A percentile compares a stretch with the other conserved stretches of the same genome.
Conservation (phyloP, 1,140 invertebrate species). For the Paracyclopina nana region DNA sequence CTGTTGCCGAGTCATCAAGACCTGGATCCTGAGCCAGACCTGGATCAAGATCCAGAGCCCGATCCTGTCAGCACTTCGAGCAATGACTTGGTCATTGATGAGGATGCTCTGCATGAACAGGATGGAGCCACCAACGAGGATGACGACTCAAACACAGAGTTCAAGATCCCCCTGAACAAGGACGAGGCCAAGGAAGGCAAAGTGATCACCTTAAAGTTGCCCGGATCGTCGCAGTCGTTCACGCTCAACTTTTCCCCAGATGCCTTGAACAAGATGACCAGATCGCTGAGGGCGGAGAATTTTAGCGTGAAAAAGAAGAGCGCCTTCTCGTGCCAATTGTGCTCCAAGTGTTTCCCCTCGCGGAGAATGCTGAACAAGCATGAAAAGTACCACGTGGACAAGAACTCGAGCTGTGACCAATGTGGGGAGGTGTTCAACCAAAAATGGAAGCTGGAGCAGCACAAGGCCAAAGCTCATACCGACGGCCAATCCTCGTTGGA, state of each 20-base stretch:
- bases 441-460: constrained; percentile 4
- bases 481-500: not conserved
- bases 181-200: not conserved
- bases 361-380: not conserved
- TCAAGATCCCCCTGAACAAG: too few species aligned
- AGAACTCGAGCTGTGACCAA: not conserved
- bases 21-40: too few species aligned
- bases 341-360: not conserved
- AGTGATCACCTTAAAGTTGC: constrained; percentile 7
- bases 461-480: not conserved
- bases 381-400: constrained; percentile 1
- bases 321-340: not conserved
- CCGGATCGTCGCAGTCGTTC: constrained; percentile 1
- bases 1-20: too few species aligned
- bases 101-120: too few species aligned
- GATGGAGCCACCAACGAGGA: too few species aligned
- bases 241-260: constrained; percentile 14
- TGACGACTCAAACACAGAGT: too few species aligned
- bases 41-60: too few species aligned
- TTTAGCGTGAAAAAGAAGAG: not conserved
- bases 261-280: constrained; percentile 13
- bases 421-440: constrained; percentile 2
- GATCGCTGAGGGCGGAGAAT: not conserved
- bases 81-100: too few species aligned
- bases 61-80: too few species aligned